Evolutionary conservation across 2,113 vertebrate genomes (phyloP).

Genomic region (Hemicordylus capensis): DNA sequence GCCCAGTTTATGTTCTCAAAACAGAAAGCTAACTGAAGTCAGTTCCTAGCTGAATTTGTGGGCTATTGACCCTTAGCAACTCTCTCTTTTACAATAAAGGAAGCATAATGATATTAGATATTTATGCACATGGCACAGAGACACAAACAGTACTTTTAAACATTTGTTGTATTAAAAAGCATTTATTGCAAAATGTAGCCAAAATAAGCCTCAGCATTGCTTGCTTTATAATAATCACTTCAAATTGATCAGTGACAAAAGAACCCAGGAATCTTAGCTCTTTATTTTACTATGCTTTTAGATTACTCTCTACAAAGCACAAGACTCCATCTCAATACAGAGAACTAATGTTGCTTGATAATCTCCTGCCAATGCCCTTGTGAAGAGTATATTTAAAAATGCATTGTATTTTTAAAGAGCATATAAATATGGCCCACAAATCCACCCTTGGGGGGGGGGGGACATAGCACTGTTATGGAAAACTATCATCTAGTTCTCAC

Average conservation of each 20-base stretch:
- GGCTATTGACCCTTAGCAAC: conserved; percentile 14
- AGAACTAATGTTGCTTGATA: conserved; percentile 9
- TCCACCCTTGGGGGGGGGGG: neutral
- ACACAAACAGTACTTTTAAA: neutral
- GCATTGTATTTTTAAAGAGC: neutral
- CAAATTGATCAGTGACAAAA: conserved; percentile 36
- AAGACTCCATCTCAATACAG: conserved; percentile 11
- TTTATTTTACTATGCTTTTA: neutral
- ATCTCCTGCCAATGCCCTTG: rapidly evolving
- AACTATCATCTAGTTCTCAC: neutral
- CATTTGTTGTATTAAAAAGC: neutral
- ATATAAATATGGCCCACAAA: neutral
- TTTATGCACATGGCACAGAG: neutral
- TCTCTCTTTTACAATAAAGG: neutral
- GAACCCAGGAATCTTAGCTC: conserved; percentile 51
- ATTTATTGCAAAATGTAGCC: conserved; percentile 67
- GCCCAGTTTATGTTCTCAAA: conserved; percentile 10
- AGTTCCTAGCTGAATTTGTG: conserved; percentile 12
- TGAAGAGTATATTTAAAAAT: neutral
- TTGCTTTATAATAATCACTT: conserved; percentile 25
- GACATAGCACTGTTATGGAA: neutral
- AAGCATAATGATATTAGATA: neutral
- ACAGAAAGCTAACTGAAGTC: conserved; percentile 4
- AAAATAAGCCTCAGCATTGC: conserved; percentile 25
- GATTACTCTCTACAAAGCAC: neutral